Conservation (phyloP, 2,797 vertebrate species). For the Poeciliopsis presidionis region DNA sequence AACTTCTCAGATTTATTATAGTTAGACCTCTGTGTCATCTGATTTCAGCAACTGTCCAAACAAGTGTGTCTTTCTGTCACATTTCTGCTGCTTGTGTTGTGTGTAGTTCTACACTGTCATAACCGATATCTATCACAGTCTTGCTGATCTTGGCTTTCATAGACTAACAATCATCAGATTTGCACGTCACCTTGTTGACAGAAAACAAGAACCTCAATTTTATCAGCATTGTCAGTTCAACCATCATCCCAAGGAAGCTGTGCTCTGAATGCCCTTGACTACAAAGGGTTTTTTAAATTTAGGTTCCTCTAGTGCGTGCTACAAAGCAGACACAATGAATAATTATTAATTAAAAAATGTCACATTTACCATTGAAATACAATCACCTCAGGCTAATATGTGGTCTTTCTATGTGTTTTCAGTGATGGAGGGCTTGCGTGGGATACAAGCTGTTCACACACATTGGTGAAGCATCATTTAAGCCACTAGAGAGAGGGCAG, state of each 20-base stretch:
- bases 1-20: conserved; percentile 55
- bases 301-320: conserved; percentile 48
- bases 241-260: conserved; percentile 57
- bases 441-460: conserved; percentile 44
- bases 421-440: conserved; percentile 51
- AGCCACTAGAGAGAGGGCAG: conserved; percentile 51
- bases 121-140: conserved; percentile 75
- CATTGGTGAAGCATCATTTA: conserved; percentile 56
- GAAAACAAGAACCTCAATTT: conserved; percentile 75
- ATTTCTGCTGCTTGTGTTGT: conserved; percentile 52
- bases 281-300: conserved; percentile 29
- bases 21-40: conserved; percentile 61
- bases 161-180: conserved; percentile 82
- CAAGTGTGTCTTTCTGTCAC: conserved; percentile 66
- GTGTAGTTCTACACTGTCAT: conserved; percentile 79
- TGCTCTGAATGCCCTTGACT: conserved; percentile 60
- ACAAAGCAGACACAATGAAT: conserved; percentile 17
- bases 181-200: conserved; percentile 77
- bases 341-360: conserved; percentile 19
- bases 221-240: conserved; percentile 71
- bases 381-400: conserved; percentile 43
- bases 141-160: conserved; percentile 70
- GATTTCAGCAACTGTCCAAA: conserved; percentile 60
- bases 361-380: conserved; percentile 50
- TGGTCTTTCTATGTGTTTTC: conserved; percentile 40